Evolutionary conservation across 2,113 vertebrate genomes (phyloP), one percentile per base, ranked within the genome.

Genomic region (Butorides virescens): DNA sequence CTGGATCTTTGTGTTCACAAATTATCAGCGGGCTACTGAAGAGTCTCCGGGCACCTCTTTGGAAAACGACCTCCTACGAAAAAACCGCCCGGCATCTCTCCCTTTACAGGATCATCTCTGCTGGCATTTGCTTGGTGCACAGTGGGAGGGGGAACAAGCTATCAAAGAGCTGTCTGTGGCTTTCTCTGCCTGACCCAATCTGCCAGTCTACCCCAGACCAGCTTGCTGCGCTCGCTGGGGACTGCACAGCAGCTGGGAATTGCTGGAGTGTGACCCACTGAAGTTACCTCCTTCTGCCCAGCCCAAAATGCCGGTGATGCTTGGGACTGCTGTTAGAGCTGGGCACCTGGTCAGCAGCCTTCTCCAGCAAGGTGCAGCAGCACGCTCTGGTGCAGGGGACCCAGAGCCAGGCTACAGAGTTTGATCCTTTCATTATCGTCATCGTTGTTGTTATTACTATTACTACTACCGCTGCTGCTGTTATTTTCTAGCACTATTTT

Each of bases 341-440:
- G 49, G 55, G 46, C 34, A 13, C 34, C 63, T 36, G 61, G 18
- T 63, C 32, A 71, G 67, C 30, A 44, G 5, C 55, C 27, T 62
- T 39, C 26, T 22, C 65, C 20, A 19, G 47, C 61, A 44, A 67
- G 15, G 21, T 15, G 19, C 7, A 4, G 55, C 21, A 44, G 30
- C 42, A 8, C 0, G 0, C 37, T 72, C 0, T 0, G 20, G 25
- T 78, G 39, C 47, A 59, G 25, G 62, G 12, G 39, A 59, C 42
- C 16, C 20, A 32, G 34, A 81, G 21, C 42, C 50, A 89, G 42
- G 59, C 46, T 55, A 46, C 39, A 27, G 39, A 53, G 34, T 30
- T 73, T 26, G 15, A 30, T 42, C 12, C 63, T 71, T 86, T 56
- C 14, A 13, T 75, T 62, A 16, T n/a, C 1, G 15, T 86, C 30